Conservation (phyloP, 2,888 invertebrate species). For the Drosophila buzzatii region DNA sequence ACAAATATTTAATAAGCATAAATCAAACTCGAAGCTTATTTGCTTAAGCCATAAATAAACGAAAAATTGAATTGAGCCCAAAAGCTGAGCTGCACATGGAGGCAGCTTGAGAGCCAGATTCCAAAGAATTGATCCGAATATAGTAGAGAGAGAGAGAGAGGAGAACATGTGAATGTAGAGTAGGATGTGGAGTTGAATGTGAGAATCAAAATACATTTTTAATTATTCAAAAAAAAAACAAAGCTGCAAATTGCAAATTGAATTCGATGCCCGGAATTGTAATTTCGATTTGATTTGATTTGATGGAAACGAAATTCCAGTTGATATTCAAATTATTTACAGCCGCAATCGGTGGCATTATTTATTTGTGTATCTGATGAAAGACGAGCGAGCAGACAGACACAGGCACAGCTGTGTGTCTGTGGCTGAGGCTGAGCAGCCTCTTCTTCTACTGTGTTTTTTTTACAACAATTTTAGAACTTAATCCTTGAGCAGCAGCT, state of each 20-base stretch:
- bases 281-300: slow-evolving; percentile 11
- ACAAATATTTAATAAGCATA: slow-evolving; percentile 1
- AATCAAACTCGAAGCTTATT: background rate
- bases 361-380: slow-evolving; percentile 36
- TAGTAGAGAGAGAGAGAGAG: too few relatives aligned
- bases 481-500: slow-evolving; percentile 30
- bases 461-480: slow-evolving; percentile 26
- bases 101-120: background rate
- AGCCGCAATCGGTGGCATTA: slow-evolving; percentile 41
- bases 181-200: background rate
- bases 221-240: slow-evolving; percentile 8
- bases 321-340: slow-evolving; percentile 30
- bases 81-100: background rate
- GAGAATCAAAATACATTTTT: background rate
- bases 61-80: background rate
- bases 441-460: background rate
- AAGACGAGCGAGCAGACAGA: background rate
- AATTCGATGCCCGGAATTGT: background rate
- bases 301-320: slow-evolving; percentile 9
- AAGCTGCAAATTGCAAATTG: slow-evolving; percentile 1
- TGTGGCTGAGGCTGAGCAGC: slow-evolving; percentile 7
- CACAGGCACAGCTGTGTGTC: too few relatives aligned
- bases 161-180: background rate
- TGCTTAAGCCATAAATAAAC: background rate
- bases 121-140: background rate